Evolutionary conservation across 2,113 vertebrate genomes (phyloP).

Genomic region (Otolemur garnettii): DNA sequence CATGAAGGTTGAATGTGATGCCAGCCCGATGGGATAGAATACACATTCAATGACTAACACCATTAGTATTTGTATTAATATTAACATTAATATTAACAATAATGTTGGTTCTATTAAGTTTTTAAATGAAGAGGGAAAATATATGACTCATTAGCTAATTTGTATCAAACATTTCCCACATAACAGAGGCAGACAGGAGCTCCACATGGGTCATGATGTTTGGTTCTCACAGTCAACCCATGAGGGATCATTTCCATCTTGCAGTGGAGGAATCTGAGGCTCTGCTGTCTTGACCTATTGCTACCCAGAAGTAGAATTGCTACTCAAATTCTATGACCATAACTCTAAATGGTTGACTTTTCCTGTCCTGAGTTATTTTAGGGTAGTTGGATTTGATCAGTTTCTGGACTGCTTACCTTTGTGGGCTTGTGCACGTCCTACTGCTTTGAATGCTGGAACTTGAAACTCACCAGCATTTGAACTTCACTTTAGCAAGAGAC

Average conservation of each 20-base stretch:
- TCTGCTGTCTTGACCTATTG: background rate
- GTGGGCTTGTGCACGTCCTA: background rate
- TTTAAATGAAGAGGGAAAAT: constrained; percentile 25
- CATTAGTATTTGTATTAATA: background rate
- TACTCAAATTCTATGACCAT: background rate
- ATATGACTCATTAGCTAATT: background rate
- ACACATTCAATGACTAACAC: background rate
- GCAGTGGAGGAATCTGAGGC: background rate
- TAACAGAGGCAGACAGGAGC: background rate
- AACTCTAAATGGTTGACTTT: background rate
- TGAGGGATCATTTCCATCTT: background rate
- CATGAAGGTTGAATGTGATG: background rate
- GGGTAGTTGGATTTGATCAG: background rate
- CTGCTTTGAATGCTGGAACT: background rate
- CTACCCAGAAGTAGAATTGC: background rate
- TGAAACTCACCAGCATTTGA: background rate
- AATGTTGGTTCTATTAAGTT: background rate
- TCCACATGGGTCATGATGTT: background rate
- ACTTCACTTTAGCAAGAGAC: background rate
- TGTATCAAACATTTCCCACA: background rate
- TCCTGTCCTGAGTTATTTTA: background rate
- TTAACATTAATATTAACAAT: background rate
- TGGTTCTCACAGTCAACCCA: background rate
- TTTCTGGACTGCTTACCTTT: background rate
- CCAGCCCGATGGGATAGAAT: background rate